phyloP scores from a whole-genome alignment of 2,888 invertebrate species.

The Erannis defoliaria region DNA sequence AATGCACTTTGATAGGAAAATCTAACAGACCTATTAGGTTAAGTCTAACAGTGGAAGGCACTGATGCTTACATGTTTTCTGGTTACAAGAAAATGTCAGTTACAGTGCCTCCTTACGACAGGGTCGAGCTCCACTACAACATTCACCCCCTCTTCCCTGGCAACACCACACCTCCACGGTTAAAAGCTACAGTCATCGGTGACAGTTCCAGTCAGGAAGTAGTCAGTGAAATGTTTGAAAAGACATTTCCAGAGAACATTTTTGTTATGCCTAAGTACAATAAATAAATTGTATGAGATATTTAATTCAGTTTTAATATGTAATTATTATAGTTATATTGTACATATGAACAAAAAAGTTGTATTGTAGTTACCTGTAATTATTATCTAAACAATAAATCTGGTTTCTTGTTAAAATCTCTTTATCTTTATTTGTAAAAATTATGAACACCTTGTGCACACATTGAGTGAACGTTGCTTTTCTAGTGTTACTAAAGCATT shows the following conservation, averaged over 20 bases:
- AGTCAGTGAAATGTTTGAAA: conserved; percentile 80
- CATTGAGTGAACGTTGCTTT: too few species aligned
- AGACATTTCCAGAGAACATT: conserved; percentile 81
- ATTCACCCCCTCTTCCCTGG: conserved; percentile 93
- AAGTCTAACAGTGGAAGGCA: conserved; percentile 91
- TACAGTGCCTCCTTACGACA: conserved; percentile 87
- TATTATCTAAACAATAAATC: conserved; percentile 74
- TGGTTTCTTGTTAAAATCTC: conserved; percentile 70
- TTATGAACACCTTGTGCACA: too few species aligned
- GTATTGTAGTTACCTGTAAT: conserved; percentile 73
- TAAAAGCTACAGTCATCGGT: conserved; percentile 83
- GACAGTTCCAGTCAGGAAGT: conserved; percentile 70
- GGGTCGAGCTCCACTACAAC: conserved; percentile 90
- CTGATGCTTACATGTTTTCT: conserved; percentile 97
- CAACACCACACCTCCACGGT: conserved; percentile 89
- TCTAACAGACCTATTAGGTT: conserved; percentile 90
- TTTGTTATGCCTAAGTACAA: conserved; percentile 86
- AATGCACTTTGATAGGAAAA: conserved; percentile 91
- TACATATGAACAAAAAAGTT: conserved; percentile 79
- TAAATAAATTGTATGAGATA: conserved; percentile 72
- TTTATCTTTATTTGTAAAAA: conserved; percentile 44
- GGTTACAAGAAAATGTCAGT: conserved; percentile 94
- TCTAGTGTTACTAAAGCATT: too few species aligned
- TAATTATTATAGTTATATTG: conserved; percentile 64
- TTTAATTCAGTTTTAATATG: conserved; percentile 52